Base-by-base conservation (phyloP, 2,888 invertebrate genomes). In the Archaeoteleia sp. region DNA sequence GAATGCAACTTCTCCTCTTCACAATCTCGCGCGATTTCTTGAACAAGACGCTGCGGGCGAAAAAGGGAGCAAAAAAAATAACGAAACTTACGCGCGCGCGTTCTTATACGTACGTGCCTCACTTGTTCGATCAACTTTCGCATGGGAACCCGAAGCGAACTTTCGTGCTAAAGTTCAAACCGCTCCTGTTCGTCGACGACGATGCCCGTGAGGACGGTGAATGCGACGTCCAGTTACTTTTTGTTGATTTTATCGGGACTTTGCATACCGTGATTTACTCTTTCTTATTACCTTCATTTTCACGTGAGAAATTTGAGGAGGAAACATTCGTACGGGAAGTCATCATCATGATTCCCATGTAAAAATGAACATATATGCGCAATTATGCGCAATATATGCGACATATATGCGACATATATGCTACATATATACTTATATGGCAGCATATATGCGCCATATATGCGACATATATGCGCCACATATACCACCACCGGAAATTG, bases 161-260 rank as follows among this genome's bases (percentile, higher is more conserved):
- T 42, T 27, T 42, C 42, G 42, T 42, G 27, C 27, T 27, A 39
- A 20, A 20, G 39, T 39, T 39, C 39, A 39, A 39, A 39, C 39
- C 39, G 39, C 39, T 20, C 23, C 35, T 35, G 35, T 7, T 7
- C 35, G 23, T 4, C 9, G 8, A 23, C 23, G 39, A 35, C 34
- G 34, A 1, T 6, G 2, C 14, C 20, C 20, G 29, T 1, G 29
- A 29, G 29, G 29, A 29, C 29, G 37, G 37, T 6, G 37, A 37
- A 37, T n/a, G 17, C n/a, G 37, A 37, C 10, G 17, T 15, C 37
- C n/a, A 9, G 39, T 39, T 10, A 17, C 23, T 39, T 39, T 39
- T 39, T 9, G 23, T 20, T 9, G 39, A 39, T 39, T 23, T 39
- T 8, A 39, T 20, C 39, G 3, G 15, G 2, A 9, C 23, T 20